These are phyloP conservation scores for Cosmia pyralina DNA, from an alignment of 2,888 invertebrate species.

Conservation along the genomic window DNA sequence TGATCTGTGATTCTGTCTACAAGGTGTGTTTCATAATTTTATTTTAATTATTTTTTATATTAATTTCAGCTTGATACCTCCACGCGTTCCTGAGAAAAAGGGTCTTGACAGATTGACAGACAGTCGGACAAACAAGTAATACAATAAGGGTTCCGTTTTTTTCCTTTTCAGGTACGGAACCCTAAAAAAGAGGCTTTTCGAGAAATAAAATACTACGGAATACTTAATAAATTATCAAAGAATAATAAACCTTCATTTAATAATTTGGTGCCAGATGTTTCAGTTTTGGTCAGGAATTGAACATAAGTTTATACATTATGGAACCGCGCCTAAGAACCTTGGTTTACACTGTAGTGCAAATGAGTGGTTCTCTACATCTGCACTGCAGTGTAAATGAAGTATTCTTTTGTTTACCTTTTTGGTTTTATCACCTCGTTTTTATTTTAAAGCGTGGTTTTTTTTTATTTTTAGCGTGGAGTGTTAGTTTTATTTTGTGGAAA, in stretches of 20 bases:
- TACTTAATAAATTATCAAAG: neutral
- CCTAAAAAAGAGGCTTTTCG: too few species aligned
- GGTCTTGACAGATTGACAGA: too few species aligned
- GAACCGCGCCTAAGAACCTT: constrained; percentile 13
- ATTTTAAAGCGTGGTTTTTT: too few species aligned
- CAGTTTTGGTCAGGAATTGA: neutral
- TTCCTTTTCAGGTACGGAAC: too few species aligned
- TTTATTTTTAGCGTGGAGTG: neutral
- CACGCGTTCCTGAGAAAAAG: too few species aligned
- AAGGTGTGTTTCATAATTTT: too few species aligned
- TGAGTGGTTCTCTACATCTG: constrained; percentile 37
- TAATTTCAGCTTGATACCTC: too few species aligned
- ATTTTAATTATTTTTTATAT: too few species aligned
- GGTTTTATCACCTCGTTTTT: constrained; percentile 24
- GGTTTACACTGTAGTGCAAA: constrained; percentile 13
- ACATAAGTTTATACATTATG: constrained; percentile 10
- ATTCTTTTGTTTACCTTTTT: constrained; percentile 16
- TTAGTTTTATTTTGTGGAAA: neutral
- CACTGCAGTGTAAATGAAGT: constrained; percentile 47
- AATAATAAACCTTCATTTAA: neutral
- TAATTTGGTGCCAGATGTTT: neutral
- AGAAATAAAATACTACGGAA: too few species aligned
- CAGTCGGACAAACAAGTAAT: too few species aligned
- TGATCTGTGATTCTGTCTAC: too few species aligned
- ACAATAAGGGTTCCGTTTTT: too few species aligned